Evolutionary conservation across 1,140 invertebrate species (phyloP), one percentile per base, ranked within the genome.

Genomic region (Apis cerana): DNA sequence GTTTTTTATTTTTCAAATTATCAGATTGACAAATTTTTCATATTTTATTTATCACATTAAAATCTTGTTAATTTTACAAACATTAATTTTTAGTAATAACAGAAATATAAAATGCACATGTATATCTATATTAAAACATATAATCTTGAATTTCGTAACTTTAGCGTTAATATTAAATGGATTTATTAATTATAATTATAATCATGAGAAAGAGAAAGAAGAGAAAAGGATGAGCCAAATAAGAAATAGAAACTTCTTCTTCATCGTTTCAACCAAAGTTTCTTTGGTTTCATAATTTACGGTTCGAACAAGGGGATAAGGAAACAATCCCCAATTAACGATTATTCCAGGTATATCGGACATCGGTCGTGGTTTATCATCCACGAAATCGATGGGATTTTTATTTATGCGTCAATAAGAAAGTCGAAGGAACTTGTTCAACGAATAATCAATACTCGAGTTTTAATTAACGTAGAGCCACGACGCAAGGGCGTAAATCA

Each of bases 261-360:
- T 52, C 50, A 11, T 23, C 50, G 15, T 77, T 74, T 58, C n/a
- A 15, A 52, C 56, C 13, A 43, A 69, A 84, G 33, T 50, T 76
- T 19, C 43, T 56, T 33, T 19, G n/a, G 48, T 80, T 23, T 12
- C n/a, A 75, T 70, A 70, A 82, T 82, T 82, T 56, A 82, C 75
- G 54, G 65, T 62, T 62, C 59, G 50, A 50, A 10, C 23, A 21
- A 59, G 3, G 21, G 80, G 76, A 43, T 23, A 64, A 56, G 59
- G 15, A 82, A 78, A 82, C 81, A 56, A 77, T 82, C 33, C 27
- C 58, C 67, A 65, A 82, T 82, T 82, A 78, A 70, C 59, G 81
- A 82, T 78, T 61, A 61, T 69, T 23, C 64, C 27, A 17, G 23
- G 59, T 27, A 56, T 21, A 4, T 33, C 27, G 27, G 27, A 27